Percentiles rank a stretch among this genome's conserved stretches.
Conservation (phyloP, 2,797 vertebrate species). For the Myripristis jacobus region DNA sequence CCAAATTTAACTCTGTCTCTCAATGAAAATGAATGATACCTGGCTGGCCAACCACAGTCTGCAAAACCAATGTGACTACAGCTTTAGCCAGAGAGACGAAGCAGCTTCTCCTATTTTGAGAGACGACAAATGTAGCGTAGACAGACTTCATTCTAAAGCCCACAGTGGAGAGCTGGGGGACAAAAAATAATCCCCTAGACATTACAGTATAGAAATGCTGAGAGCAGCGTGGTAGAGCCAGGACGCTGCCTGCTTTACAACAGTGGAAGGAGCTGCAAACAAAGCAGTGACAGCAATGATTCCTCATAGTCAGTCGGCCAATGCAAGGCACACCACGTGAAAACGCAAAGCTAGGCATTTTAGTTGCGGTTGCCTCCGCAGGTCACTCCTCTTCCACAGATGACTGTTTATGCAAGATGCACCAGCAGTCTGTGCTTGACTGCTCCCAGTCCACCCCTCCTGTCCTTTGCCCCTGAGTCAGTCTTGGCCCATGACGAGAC, state of each 20-base stretch:
- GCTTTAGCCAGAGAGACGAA: slow-evolving; percentile 44
- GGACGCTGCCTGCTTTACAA: slow-evolving; percentile 28
- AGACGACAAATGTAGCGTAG: slow-evolving; percentile 58
- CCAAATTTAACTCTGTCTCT: slow-evolving; percentile 12
- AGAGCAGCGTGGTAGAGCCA: slow-evolving; percentile 27
- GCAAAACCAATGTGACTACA: slow-evolving; percentile 28
- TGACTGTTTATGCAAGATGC: slow-evolving; percentile 6
- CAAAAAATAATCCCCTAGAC: slow-evolving; percentile 52
- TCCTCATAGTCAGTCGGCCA: slow-evolving; percentile 5
- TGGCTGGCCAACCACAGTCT: slow-evolving; percentile 6
- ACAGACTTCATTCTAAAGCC: slow-evolving; percentile 47
- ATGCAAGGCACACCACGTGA: slow-evolving; percentile 46
- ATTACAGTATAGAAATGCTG: slow-evolving; percentile 42
- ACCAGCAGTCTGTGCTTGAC: not conserved
- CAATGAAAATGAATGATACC: slow-evolving; percentile 23
- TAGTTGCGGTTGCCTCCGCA: not conserved
- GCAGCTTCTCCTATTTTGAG: slow-evolving; percentile 57
- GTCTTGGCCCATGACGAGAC: not conserved
- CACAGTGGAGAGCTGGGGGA: slow-evolving; percentile 30
- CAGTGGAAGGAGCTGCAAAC: slow-evolving; percentile 5
- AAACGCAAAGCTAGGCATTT: slow-evolving; percentile 56
- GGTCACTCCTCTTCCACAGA: slow-evolving; percentile 6
- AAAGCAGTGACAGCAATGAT: slow-evolving; percentile 14
- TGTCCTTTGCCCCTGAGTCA: not conserved
- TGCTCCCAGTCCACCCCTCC: not conserved